These are phyloP conservation scores for Dasypolia templi DNA, from an alignment of 2,888 invertebrate genomes.

Conservation along the genomic window DNA sequence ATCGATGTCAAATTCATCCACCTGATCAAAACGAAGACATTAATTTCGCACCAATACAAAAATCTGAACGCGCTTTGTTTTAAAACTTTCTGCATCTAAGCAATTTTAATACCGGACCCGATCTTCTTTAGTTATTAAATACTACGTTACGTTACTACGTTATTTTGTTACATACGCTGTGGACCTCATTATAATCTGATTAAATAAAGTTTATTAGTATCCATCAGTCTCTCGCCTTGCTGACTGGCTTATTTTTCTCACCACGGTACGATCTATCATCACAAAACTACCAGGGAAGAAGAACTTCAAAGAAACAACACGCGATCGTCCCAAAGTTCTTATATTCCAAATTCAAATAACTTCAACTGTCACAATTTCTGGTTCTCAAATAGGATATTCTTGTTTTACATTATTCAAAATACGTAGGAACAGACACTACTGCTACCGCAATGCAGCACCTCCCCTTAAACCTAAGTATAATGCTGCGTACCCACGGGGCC, in stretches of 20 bases:
- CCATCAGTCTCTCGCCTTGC: neutral
- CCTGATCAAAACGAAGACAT: no score
- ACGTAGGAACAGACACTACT: conserved; percentile 45
- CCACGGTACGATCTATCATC: neutral
- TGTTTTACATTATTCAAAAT: conserved; percentile 74
- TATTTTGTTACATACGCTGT: no score
- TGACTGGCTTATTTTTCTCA: neutral
- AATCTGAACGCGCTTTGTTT: no score
- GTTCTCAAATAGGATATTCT: conserved; percentile 54
- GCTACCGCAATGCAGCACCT: conserved; percentile 74
- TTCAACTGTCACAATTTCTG: conserved; percentile 49
- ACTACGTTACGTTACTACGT: neutral
- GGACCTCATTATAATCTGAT: no score
- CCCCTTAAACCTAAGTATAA: conserved; percentile 28
- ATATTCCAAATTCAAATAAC: conserved; percentile 44
- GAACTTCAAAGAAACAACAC: neutral
- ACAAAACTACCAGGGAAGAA: neutral
- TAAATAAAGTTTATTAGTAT: neutral
- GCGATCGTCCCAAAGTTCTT: neutral
- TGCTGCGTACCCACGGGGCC: conserved; percentile 37
- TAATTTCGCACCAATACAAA: no score
- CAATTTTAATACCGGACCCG: neutral
- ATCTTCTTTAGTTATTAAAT: neutral
- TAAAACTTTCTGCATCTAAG: neutral
- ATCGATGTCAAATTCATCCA: no score